Evolutionary conservation across 1,140 invertebrate species (phyloP).

Genomic region (Leguminivora glycinivorella): DNA sequence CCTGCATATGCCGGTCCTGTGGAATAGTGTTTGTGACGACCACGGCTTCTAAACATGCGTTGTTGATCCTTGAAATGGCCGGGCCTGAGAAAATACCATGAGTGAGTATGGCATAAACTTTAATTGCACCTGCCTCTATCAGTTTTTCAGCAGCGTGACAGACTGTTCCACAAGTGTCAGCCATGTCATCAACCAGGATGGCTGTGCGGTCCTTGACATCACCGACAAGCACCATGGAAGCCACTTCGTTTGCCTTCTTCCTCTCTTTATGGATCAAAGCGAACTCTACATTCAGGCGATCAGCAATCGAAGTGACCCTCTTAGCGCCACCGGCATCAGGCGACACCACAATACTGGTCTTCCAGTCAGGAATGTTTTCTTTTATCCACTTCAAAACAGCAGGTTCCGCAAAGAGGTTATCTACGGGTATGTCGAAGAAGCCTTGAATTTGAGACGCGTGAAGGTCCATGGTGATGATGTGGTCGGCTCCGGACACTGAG

Average conservation of each 20-base stretch:
- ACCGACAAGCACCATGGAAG: conserved; percentile 98
- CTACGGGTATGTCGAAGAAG: conserved; percentile 81
- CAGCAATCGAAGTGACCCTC: conserved; percentile 84
- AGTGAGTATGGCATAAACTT: conserved; percentile 98
- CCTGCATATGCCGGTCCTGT: conserved; percentile 98
- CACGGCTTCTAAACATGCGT: conserved; percentile 98
- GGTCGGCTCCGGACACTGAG: conserved; percentile 98
- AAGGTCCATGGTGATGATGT: conserved; percentile 99
- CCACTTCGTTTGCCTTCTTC: conserved; percentile 98
- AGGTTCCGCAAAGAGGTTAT: conserved; percentile 99
- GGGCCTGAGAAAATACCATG: conserved; percentile 99
- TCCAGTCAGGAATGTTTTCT: conserved; percentile 98
- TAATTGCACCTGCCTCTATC: conserved; percentile 96
- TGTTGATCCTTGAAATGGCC: conserved; percentile 97
- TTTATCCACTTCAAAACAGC: conserved; percentile 99
- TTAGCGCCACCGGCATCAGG: conserved; percentile 99
- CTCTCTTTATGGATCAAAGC: conserved; percentile 99
- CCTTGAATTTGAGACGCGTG: conserved; percentile 99
- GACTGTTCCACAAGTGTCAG: conserved; percentile 99
- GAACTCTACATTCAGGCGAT: conserved; percentile 98
- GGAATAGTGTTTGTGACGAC: conserved; percentile 99
- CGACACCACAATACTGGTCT: conserved; percentile 98
- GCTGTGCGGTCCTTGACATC: conserved; percentile 98
- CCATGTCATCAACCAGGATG: conserved; percentile 99
- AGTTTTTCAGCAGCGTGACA: conserved; percentile 98